Evolutionary conservation across 2,113 vertebrate species (phyloP), one percentile per base, ranked within the genome.

Genomic region (Plecotus auritus): DNA sequence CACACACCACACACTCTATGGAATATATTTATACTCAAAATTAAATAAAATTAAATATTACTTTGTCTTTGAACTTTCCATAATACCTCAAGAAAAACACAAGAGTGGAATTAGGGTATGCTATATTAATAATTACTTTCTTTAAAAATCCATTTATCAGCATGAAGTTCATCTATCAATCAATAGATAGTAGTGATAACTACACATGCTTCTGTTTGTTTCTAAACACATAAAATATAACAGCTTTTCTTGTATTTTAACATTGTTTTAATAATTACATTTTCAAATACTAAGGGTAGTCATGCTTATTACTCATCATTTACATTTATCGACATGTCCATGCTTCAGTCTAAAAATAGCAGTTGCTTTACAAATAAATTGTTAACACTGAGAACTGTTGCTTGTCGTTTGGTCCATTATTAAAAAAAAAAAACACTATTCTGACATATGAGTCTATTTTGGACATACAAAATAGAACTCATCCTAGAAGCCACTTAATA

Each of bases 381-480:
- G 74, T 90, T 95, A 92, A 69, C 77, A 90, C 49, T 88, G 77
- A 96, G 85, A 86, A 91, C 69, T 37, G 42, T 91, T 69, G 42
- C 81, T 93, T 93, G 59, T 85, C 72, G 76, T 96, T 90, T 93
- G 84, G 70, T 88, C 88, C 42, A 93, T 72, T 93, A 94, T 64
- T 78, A 72, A 49, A 86, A 85, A 35, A 86, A 85, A 35, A 61
- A 37, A 3, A 74, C 12, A 85, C 80, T 73, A 93, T 87, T 94
- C 66, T 94, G 66, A 95, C 88, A 86, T 83, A 92, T 37, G 85
- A 96, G 61, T 92, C 84, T 92, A 47, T 85, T 92, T 96, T 90
- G 45, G 64, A 90, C 94, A 85, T 91, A 97, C 18, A 97, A 95
- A 96, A 95, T 64, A 94, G 92, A 96, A 87, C 35, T 91, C 83